Evolutionary conservation across 2,888 invertebrate species (phyloP).

Genomic region (Diadegma fenestrale): DNA sequence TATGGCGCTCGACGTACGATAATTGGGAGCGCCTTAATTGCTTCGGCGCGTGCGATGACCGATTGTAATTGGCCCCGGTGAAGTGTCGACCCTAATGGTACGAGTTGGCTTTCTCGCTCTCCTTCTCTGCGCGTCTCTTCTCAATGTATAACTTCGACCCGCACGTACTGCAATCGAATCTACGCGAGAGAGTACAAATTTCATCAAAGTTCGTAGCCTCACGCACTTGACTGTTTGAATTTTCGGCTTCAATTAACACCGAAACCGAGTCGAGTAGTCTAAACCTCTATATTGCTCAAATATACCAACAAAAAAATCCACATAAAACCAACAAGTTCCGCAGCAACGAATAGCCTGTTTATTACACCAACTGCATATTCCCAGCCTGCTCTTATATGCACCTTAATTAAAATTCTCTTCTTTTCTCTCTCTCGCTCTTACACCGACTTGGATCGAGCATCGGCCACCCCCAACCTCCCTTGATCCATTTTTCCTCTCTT

Average conservation of each 20-base stretch:
- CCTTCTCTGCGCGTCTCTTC: background rate
- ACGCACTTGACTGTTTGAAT: conserved; percentile 55
- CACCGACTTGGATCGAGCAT: conserved; percentile 36
- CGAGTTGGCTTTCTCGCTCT: conserved; percentile 29
- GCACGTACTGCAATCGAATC: conserved; percentile 15
- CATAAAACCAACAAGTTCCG: conserved; percentile 2
- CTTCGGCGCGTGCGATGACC: conserved; percentile 82
- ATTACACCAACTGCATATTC: conserved; percentile 25
- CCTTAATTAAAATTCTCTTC: conserved; percentile 66
- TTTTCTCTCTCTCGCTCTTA: conserved; percentile 9
- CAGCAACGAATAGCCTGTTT: conserved; percentile 14
- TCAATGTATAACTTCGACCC: conserved; percentile 4
- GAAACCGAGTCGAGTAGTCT: conserved; percentile 35
- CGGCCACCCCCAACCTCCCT: background rate
- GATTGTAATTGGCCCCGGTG: conserved; percentile 80
- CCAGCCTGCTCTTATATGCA: conserved; percentile 35
- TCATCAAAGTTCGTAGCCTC: conserved; percentile 17
- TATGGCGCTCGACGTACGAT: conserved; percentile 70
- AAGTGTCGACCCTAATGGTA: conserved; percentile 72
- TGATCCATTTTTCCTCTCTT: background rate
- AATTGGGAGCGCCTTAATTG: conserved; percentile 83
- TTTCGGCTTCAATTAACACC: conserved; percentile 60
- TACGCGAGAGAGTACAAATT: conserved; percentile 30
- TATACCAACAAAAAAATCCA: background rate
- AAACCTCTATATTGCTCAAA: background rate